Conservation (phyloP, 2,888 invertebrate species). For the Oligia strigilis region DNA sequence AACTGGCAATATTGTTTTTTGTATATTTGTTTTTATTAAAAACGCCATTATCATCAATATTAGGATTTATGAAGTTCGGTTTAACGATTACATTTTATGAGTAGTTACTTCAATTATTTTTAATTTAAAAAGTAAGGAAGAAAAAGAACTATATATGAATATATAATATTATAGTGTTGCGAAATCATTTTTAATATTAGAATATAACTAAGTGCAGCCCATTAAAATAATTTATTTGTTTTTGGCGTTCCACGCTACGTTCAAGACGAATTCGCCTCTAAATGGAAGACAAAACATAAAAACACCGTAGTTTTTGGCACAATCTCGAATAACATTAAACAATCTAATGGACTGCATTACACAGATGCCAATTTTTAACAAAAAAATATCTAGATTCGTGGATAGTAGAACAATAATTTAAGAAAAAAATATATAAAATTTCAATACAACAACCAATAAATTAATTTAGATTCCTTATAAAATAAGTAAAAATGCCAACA, state of each 20-base stretch:
- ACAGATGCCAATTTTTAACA: slow-evolving; percentile 85
- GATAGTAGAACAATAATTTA: slow-evolving; percentile 87
- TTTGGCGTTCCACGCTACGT: slow-evolving; percentile 67
- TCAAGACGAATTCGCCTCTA: slow-evolving; percentile 57
- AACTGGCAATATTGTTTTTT: slow-evolving; percentile 85
- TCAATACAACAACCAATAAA: slow-evolving; percentile 91
- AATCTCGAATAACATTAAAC: slow-evolving; percentile 70
- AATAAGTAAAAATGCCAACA: slow-evolving; percentile 91
- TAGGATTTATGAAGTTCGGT: slow-evolving; percentile 91
- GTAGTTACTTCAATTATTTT: slow-evolving; percentile 89
- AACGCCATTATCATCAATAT: slow-evolving; percentile 91
- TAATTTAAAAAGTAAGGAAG: slow-evolving; percentile 85
- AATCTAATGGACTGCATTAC: slow-evolving; percentile 86
- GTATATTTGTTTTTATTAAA: slow-evolving; percentile 90
- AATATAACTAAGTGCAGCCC: slow-evolving; percentile 77
- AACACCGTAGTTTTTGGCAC: slow-evolving; percentile 81
- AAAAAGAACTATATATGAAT: slow-evolving; percentile 83
- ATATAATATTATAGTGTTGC: slow-evolving; percentile 75
- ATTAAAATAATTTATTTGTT: slow-evolving; percentile 69
- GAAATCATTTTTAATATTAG: slow-evolving; percentile 71
- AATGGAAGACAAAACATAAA: slow-evolving; percentile 68
- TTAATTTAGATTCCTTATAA: slow-evolving; percentile 90
- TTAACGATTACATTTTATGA: slow-evolving; percentile 90
- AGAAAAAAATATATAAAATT: slow-evolving; percentile 86
- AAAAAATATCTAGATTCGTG: slow-evolving; percentile 80